Evolutionary conservation across 2,888 invertebrate species (phyloP).

Genomic region (Calameuta idolon): DNA sequence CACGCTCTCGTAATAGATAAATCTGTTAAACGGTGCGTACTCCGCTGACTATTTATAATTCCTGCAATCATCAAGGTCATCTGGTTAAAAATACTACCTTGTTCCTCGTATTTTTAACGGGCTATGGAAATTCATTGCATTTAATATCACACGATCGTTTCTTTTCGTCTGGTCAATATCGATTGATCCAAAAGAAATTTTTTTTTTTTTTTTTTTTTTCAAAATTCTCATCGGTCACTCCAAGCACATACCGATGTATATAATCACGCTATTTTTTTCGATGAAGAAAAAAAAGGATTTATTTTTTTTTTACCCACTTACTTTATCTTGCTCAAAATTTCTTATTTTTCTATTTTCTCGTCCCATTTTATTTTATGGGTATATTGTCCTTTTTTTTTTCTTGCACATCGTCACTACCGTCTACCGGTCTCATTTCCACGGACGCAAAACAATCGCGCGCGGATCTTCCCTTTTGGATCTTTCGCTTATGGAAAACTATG

Average conservation of each 20-base stretch:
- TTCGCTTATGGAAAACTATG: background rate
- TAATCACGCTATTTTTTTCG: no score
- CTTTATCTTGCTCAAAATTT: background rate
- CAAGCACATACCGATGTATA: no score
- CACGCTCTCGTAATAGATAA: background rate
- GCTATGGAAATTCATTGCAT: background rate
- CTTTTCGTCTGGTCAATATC: background rate
- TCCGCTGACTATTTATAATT: background rate
- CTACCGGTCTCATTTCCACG: background rate
- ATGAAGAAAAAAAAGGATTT: no score
- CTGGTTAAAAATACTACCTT: background rate
- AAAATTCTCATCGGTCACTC: background rate
- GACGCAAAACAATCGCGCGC: background rate
- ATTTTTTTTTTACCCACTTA: background rate
- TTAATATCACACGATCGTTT: background rate
- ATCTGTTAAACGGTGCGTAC: background rate
- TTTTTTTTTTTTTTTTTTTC: no score
- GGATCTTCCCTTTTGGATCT: background rate
- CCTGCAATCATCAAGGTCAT: background rate
- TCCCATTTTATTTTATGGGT: background rate
- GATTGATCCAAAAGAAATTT: background rate
- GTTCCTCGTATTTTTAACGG: background rate
- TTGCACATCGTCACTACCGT: no score
- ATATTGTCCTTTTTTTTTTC: no score
- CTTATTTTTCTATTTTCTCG: background rate